These are phyloP conservation scores for Periophthalmus modestus DNA, from an alignment of 2,113 vertebrate genomes.

Conservation along the genomic window DNA sequence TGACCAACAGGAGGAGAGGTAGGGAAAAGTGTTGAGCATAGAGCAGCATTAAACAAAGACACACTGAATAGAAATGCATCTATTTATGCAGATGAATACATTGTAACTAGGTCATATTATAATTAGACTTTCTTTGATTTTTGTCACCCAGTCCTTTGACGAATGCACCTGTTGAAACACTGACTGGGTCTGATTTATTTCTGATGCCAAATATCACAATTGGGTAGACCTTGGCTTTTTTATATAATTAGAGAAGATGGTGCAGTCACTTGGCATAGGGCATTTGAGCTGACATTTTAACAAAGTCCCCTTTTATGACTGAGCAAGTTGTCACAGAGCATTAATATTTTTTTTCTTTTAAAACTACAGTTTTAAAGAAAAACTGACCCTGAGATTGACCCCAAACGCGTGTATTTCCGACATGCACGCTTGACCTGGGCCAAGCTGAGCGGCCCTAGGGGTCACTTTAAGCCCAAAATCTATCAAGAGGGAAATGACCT, in stretches of 20 bases:
- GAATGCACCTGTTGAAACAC: neutral
- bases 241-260: neutral
- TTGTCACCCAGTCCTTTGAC: neutral
- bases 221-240: neutral
- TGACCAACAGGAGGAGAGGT: too few species aligned
- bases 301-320: neutral
- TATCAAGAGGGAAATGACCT: neutral
- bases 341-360: neutral
- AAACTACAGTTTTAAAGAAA: too few species aligned
- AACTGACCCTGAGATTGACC: slow-evolving; percentile 6
- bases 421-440: slow-evolving; percentile 6
- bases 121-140: neutral
- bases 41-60: too few species aligned
- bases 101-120: too few species aligned
- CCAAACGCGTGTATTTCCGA: slow-evolving; percentile 8
- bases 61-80: too few species aligned
- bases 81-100: too few species aligned
- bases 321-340: neutral
- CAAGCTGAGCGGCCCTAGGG: neutral
- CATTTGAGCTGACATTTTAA: neutral
- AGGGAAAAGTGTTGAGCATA: too few species aligned
- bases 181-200: neutral
- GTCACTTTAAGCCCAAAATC: neutral
- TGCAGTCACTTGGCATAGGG: neutral
- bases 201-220: neutral